Evolutionary conservation across 2,888 invertebrate genomes (phyloP).

Genomic region (Sycophila texana): DNA sequence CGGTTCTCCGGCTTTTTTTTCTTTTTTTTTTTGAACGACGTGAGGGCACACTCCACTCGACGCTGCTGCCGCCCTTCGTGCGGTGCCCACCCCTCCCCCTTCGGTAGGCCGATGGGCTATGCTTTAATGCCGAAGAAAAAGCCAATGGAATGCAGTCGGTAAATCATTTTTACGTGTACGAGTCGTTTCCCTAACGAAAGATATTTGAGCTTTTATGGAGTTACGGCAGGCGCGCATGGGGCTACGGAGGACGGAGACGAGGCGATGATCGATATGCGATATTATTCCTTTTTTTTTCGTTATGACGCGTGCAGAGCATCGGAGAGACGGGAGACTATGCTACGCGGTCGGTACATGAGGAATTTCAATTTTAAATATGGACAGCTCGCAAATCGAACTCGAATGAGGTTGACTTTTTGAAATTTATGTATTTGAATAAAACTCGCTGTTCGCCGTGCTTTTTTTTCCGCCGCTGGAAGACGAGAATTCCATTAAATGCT

Average conservation of each 20-base stretch:
- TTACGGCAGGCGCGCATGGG: not conserved
- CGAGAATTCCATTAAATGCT: too few species aligned
- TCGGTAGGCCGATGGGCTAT: not conserved
- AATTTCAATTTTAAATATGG: constrained; percentile 51
- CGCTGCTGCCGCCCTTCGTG: not conserved
- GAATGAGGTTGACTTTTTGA: constrained; percentile 6
- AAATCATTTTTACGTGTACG: constrained; percentile 43
- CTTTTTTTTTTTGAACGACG: not conserved
- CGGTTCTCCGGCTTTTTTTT: constrained; percentile 30
- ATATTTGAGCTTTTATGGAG: constrained; percentile 37
- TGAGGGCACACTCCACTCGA: not conserved
- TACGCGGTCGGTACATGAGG: not conserved
- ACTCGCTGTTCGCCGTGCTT: constrained; percentile 5
- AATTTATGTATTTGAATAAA: constrained; percentile 32
- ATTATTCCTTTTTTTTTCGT: constrained; percentile 36
- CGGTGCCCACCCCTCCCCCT: not conserved
- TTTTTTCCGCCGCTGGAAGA: not conserved
- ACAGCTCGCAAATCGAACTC: constrained; percentile 30
- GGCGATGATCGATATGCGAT: constrained; percentile 43
- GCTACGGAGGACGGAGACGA: not conserved
- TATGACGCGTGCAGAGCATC: not conserved
- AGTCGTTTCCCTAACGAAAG: constrained; percentile 35
- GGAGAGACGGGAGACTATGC: constrained; percentile 1
- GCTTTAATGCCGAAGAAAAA: constrained; percentile 6
- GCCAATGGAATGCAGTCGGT: constrained; percentile 15